Base-by-base conservation (phyloP, 2,797 vertebrate species). In the Phoeniculus purpureus region DNA sequence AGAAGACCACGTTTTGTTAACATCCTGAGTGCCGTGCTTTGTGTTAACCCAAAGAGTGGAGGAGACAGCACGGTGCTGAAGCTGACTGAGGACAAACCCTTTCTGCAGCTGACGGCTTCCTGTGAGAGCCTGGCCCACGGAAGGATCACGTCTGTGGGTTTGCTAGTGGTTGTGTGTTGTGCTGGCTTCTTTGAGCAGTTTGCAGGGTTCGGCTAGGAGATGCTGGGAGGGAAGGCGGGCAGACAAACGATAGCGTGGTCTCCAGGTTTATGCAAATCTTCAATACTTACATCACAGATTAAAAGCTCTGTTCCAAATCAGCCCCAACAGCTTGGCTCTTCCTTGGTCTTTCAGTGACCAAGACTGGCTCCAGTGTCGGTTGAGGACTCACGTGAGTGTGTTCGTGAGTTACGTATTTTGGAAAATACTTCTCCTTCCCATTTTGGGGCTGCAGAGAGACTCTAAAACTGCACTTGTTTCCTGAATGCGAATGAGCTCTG, bases 101-200 rank as follows among this genome's bases (percentile, higher is more conserved):
- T 56, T 51, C 54, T 45, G 58, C 65, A 19, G 29, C 20, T 31
- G 12, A 1, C 0, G 6, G 1, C 13, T 50, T 37, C 55, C 60
- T 50, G 77, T 1, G 50, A 22, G 27, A 0, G 12, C 19, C 16
- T 64, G 54, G 71, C 27, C 25, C 50, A 45, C 3, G 1, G n/a
- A 14, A 26, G n/a, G 59, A 1, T 13, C 11, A 0, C 12, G 34
- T 16, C 48, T 51, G 56, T 25, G 29, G 22, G 7, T 52, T 79
- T 29, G 12, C 74, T 62, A 26, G 18, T 4, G 3, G 43, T 12
- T 18, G 61, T 45, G 18, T 6, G 1, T 48, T 12, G 19, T 11
- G 31, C 47, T 75, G 37, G 37, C 37, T n/a, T 55, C 12, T 6
- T 65, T 21, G 11, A 31, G 62, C 15, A 15, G 17, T 25, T 66